phyloP scores from a whole-genome alignment of 2,113 vertebrate genomes.

The Rhynchomys soricoides region DNA sequence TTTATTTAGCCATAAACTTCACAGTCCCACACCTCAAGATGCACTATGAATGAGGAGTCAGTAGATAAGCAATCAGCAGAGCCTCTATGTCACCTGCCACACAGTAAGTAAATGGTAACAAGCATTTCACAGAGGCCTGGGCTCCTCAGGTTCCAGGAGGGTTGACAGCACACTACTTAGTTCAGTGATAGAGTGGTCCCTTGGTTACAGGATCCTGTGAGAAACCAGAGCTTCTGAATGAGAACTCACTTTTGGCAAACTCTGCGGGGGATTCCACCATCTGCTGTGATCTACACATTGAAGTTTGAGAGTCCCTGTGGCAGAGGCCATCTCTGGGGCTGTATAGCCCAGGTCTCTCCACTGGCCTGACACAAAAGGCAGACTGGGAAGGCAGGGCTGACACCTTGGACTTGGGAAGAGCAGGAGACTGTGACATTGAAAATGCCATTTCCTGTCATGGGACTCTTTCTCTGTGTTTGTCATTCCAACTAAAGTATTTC shows the following conservation, averaged over 20 bases:
- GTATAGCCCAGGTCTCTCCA: not conserved
- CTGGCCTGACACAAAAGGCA: not conserved
- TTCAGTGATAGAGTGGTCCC: not conserved
- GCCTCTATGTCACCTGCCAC: not conserved
- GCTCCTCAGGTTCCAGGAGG: not conserved
- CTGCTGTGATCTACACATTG: not conserved
- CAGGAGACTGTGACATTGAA: fast-evolving
- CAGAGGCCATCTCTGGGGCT: not conserved
- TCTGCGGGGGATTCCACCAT: not conserved
- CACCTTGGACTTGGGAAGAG: not conserved
- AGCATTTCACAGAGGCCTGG: not conserved
- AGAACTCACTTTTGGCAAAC: not conserved
- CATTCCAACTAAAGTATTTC: not conserved
- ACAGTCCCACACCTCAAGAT: not conserved
- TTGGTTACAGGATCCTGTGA: not conserved
- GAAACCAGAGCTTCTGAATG: not conserved
- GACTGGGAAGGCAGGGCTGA: not conserved
- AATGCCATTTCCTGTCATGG: no score
- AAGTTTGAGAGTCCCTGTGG: not conserved
- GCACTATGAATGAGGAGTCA: not conserved
- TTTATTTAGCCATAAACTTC: not conserved
- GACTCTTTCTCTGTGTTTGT: not conserved
- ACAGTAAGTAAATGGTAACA: not conserved
- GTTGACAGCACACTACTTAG: not conserved
- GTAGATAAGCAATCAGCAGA: not conserved